Base-by-base conservation (phyloP, 1,140 invertebrate species). In the Bilobella aurantiaca region DNA sequence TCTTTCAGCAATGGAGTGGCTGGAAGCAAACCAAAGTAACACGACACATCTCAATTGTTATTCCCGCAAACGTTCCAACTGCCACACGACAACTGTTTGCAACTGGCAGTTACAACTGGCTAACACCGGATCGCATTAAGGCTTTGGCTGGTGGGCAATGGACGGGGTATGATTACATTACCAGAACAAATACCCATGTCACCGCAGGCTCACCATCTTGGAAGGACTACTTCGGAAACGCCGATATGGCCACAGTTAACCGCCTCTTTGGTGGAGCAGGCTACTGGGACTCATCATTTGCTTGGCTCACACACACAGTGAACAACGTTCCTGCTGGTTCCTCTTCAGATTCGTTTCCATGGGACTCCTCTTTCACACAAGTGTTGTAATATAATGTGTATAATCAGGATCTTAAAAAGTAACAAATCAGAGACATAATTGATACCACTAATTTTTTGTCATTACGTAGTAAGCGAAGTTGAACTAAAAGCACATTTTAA, bases 101-200 rank as follows among this genome's bases (percentile, higher is more conserved):
- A 59, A 31, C 58, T 59, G 58, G 58, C 3, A 8, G 28, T 14
- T 5, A 30, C 14, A 59, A 59, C 58, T 59, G 58, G 58, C 23
- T 59, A 29, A 59, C 58, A 23, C 58, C 58, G 12, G 58, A 59
- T 59, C 58, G 58, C 31, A 29, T 59, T 29, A 59, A 34, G 58
- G 5, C 31, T 25, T 23, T 59, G 8, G 5, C 12, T 8, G 58
- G 58, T 27, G 58, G 58, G 28, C 8, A 29, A 34, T 59, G 58
- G 58, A 59, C 58, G 23, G 58, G 58, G 18, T 27, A 21, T 5
- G 58, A 59, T 25, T 59, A 59, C 58, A 34, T 59, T 29, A 59
- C 58, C 28, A 29, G 5, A 34, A 5, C 14, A 8, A 25, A 25
- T 8, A 8, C 23, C 3, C 12, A 29, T 14, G 58, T 59, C 3